Conservation (phyloP, 2,888 invertebrate genomes). For the Pemphredon lugubris region DNA sequence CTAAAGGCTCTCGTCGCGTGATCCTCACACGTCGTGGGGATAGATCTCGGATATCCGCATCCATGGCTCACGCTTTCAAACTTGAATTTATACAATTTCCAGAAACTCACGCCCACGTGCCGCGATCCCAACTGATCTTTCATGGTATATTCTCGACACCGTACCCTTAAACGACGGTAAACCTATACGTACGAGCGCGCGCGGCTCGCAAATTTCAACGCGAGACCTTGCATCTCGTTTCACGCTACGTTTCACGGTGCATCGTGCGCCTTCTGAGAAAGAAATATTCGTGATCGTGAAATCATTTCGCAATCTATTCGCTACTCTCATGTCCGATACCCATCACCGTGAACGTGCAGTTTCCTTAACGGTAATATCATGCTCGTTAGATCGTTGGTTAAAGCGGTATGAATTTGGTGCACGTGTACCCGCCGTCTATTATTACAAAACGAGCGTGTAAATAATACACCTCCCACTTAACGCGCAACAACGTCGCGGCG, state of each 20-base stretch:
- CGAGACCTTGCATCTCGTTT: slow-evolving; percentile 32
- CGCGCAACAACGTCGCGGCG: too few species aligned
- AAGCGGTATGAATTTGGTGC: background rate
- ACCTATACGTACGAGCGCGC: too few species aligned
- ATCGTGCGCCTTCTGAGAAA: slow-evolving; percentile 19
- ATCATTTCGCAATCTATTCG: slow-evolving; percentile 36
- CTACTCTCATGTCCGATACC: slow-evolving; percentile 33
- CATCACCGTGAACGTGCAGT: slow-evolving; percentile 30
- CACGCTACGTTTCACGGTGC: slow-evolving; percentile 29
- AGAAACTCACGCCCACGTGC: background rate
- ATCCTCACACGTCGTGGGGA: slow-evolving; percentile 10
- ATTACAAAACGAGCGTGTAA: too few species aligned
- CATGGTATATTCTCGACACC: background rate
- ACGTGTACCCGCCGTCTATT: too few species aligned
- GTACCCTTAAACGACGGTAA: slow-evolving; percentile 12
- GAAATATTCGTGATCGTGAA: slow-evolving; percentile 19
- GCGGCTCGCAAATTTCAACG: slow-evolving; percentile 27
- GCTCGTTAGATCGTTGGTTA: background rate
- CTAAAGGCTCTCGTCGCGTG: background rate
- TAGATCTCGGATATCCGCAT: background rate
- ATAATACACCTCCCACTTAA: too few species aligned
- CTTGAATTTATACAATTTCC: slow-evolving; percentile 7
- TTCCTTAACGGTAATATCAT: background rate
- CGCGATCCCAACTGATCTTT: background rate
- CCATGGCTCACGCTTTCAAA: background rate